These are phyloP conservation scores for Propithecus coquereli DNA, from an alignment of 2,113 vertebrate genomes.

Conservation along the genomic window DNA sequence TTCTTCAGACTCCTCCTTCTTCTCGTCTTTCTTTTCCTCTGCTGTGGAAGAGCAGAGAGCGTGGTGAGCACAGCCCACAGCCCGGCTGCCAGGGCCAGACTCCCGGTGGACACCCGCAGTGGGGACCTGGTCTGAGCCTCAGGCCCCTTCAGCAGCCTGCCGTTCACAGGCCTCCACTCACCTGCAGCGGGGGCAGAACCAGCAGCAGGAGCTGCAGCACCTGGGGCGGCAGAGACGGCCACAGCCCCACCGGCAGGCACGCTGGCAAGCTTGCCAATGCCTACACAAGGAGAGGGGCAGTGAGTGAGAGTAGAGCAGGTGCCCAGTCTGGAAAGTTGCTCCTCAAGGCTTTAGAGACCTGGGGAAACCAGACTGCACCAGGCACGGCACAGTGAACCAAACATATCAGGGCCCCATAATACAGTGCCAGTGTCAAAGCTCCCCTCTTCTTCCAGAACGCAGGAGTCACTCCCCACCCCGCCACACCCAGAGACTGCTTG, in stretches of 20 bases:
- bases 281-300: constrained; percentile 66
- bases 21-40: constrained; percentile 94
- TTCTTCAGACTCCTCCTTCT: constrained; percentile 97
- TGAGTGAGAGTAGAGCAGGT: no score
- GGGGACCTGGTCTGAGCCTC: not conserved
- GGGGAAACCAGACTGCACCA: not conserved
- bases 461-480: not conserved
- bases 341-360: rapidly evolving
- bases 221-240: constrained; percentile 84
- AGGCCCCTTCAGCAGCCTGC: no score
- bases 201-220: constrained; percentile 87
- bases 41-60: constrained; percentile 41
- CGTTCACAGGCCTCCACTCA: constrained; percentile 47
- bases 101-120: rapidly evolving
- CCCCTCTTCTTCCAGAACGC: not conserved
- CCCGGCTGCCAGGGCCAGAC: rapidly evolving
- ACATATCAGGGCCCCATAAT: rapidly evolving
- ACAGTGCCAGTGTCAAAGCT: not conserved
- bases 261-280: constrained; percentile 93
- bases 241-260: constrained; percentile 91
- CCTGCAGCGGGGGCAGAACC: constrained; percentile 83
- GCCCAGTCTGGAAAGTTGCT: rapidly evolving
- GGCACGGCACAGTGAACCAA: rapidly evolving
- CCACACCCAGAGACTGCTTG: not conserved
- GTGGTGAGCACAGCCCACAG: not conserved